These are phyloP conservation scores for Melieria omissa DNA, from an alignment of 2,888 invertebrate genomes.

Conservation along the genomic window DNA sequence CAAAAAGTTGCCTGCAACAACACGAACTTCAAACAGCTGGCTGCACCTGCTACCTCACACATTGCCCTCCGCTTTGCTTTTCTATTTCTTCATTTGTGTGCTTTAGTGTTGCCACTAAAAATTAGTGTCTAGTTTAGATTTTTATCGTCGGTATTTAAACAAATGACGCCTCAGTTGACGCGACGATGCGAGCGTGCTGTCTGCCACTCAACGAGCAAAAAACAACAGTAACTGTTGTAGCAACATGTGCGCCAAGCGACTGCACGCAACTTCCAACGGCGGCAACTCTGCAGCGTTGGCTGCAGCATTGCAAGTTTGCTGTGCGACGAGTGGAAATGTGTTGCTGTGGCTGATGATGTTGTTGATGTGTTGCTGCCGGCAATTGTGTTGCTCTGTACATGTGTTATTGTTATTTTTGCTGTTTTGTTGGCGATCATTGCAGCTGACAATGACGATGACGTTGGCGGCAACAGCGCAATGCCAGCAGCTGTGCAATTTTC, in stretches of 20 bases:
- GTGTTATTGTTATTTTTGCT: conserved; percentile 20
- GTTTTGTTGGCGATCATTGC: too few relatives aligned
- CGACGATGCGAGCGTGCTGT: conserved; percentile 2
- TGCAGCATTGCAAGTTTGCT: too few relatives aligned
- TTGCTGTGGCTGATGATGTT: conserved; percentile 4
- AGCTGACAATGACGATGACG: conserved; percentile 38
- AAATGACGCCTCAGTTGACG: conserved; percentile 9
- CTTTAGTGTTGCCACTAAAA: conserved; percentile 42
- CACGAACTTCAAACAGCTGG: too few relatives aligned
- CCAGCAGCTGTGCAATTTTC: conserved; percentile 7
- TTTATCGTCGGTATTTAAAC: conserved; percentile 48
- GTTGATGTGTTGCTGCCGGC: conserved; percentile 15
- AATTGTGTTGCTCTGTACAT: conserved; percentile 8
- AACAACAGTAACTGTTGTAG: too few relatives aligned
- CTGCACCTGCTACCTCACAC: too few relatives aligned
- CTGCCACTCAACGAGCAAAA: too few relatives aligned
- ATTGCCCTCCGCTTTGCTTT: too few relatives aligned
- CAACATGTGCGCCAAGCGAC: too few relatives aligned
- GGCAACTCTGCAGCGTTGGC: too few relatives aligned
- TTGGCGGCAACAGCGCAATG: conserved; percentile 10
- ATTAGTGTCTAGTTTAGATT: conserved; percentile 56
- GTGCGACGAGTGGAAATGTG: neutral
- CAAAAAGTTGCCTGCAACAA: neutral
- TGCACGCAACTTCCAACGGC: too few relatives aligned
- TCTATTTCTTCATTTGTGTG: neutral